phyloP scores from a whole-genome alignment of 2,797 vertebrate genomes.

The Coilia nasus region DNA sequence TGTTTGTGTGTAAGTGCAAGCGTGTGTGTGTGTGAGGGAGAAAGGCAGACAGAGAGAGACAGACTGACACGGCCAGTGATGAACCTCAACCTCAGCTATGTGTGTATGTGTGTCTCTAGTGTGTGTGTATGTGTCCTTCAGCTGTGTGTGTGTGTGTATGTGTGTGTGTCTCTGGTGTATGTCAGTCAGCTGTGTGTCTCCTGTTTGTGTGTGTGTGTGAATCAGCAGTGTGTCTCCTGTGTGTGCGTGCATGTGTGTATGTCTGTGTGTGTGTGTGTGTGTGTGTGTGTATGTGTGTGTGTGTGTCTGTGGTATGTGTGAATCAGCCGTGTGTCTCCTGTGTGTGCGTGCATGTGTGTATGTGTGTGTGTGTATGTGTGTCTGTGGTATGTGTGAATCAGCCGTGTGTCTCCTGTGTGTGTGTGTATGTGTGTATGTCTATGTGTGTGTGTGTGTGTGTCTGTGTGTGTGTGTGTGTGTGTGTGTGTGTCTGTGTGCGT shows the following conservation, averaged over 20 bases:
- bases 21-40: too few species aligned
- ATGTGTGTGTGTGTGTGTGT: slow-evolving; percentile 77
- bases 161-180: slow-evolving; percentile 78
- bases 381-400: too few species aligned
- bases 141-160: slow-evolving; percentile 78
- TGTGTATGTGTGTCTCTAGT: slow-evolving; percentile 64
- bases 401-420: slow-evolving; percentile 65
- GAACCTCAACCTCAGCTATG: too few species aligned
- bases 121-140: slow-evolving; percentile 82
- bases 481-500: slow-evolving; percentile 78
- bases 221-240: not conserved
- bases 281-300: not conserved
- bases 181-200: slow-evolving; percentile 82
- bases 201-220: slow-evolving; percentile 79
- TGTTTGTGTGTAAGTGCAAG: not conserved
- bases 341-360: too few species aligned
- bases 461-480: slow-evolving; percentile 80
- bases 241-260: too few species aligned
- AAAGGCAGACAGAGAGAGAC: not conserved
- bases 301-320: not conserved
- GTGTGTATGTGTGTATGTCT: slow-evolving; percentile 75
- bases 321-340: too few species aligned
- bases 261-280: too few species aligned
- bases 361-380: too few species aligned
- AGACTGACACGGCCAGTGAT: not conserved